A percentile compares a stretch with the other conserved stretches of the same genome.
Evolutionary conservation across 2,797 vertebrate genomes (phyloP).

Genomic region (Enteromius radiatus): DNA sequence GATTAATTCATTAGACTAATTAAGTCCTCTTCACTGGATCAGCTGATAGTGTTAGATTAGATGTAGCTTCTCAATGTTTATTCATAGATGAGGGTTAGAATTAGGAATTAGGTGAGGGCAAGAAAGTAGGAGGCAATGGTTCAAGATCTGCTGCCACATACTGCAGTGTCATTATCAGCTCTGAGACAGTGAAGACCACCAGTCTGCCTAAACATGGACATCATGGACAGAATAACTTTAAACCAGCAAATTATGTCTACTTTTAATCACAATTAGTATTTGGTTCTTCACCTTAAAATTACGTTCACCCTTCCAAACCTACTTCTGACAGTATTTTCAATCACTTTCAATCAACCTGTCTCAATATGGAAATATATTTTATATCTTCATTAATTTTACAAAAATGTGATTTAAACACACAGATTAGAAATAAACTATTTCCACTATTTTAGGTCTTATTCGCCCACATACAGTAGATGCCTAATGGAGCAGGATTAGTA

Average conservation of each 20-base stretch:
- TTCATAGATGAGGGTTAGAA: slow-evolving; percentile 3
- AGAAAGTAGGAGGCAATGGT: not conserved
- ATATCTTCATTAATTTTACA: no score
- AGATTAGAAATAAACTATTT: not conserved
- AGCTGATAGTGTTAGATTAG: not conserved
- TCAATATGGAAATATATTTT: not conserved
- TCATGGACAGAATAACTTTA: slow-evolving; percentile 29
- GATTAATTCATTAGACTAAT: slow-evolving; percentile 23
- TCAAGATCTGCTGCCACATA: not conserved
- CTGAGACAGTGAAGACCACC: not conserved
- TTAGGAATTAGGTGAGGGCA: not conserved
- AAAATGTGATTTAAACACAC: not conserved
- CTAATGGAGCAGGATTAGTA: slow-evolving; percentile 16
- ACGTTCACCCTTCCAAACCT: not conserved
- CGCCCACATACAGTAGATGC: not conserved
- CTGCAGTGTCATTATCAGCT: not conserved
- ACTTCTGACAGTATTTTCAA: not conserved
- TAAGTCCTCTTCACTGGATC: slow-evolving; percentile 10
- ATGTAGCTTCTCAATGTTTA: not conserved
- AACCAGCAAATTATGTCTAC: slow-evolving; percentile 12
- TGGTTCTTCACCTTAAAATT: slow-evolving; percentile 15
- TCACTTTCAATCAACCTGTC: slow-evolving; percentile 15
- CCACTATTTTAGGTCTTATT: slow-evolving; percentile 31
- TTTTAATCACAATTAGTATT: slow-evolving; percentile 23
- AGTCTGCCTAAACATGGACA: not conserved